Percentiles rank a stretch among this genome's conserved stretches.
Evolutionary conservation across 1,140 invertebrate genomes (phyloP).

Genomic region (Ips typographus): DNA sequence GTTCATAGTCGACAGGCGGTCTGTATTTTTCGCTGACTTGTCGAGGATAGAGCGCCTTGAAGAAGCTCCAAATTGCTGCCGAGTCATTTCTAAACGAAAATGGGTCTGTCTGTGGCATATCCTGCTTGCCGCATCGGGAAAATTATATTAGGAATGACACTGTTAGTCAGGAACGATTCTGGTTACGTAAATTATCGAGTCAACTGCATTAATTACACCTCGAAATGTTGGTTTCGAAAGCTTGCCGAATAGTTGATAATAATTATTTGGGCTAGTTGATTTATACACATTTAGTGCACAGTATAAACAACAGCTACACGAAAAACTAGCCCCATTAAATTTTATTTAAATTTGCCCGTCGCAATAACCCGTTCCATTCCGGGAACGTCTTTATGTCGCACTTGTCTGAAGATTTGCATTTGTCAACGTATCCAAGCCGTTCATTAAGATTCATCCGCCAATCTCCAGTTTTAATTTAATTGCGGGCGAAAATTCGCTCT

Average conservation of each 20-base stretch:
- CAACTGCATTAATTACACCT: constrained; percentile 12
- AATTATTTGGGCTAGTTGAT: too few relatives aligned
- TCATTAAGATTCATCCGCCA: constrained; percentile 26
- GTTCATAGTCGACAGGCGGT: constrained; percentile 24
- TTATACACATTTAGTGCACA: too few relatives aligned
- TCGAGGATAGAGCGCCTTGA: constrained; percentile 21
- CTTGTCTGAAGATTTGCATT: constrained; percentile 21
- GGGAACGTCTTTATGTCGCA: constrained; percentile 15
- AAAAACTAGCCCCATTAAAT: too few relatives aligned
- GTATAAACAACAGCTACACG: too few relatives aligned
- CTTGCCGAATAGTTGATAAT: neutral
- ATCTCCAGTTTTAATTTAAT: constrained; percentile 26
- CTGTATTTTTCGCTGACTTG: constrained; percentile 29
- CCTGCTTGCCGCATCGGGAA: neutral
- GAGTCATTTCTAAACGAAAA: constrained; percentile 22
- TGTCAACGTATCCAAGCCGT: constrained; percentile 26
- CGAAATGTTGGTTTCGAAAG: neutral
- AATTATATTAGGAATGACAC: constrained; percentile 26
- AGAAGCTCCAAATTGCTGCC: constrained; percentile 19
- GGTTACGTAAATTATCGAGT: constrained; percentile 9
- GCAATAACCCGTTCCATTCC: constrained; percentile 1
- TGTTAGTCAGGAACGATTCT: constrained; percentile 2
- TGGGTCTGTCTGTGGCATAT: constrained; percentile 16
- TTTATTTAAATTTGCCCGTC: too few relatives aligned
- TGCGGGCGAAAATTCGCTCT: constrained; percentile 17